phyloP scores from a whole-genome alignment of 2,113 vertebrate genomes.

The Phalacrocorax pelagicus region DNA sequence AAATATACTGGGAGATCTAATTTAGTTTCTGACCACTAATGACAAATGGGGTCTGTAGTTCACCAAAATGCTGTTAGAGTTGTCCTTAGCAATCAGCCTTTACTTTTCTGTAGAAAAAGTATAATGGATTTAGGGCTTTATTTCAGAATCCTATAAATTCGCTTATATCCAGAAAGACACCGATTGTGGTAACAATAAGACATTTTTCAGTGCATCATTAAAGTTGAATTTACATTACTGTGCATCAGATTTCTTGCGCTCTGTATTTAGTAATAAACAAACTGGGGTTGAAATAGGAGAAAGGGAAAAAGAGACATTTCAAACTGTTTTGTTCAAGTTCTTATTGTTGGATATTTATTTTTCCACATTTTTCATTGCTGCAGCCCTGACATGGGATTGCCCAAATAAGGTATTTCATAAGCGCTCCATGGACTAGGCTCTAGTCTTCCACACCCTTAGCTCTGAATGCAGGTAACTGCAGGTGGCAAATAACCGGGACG shows the following conservation, averaged over 20 bases:
- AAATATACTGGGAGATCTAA: constrained; percentile 47
- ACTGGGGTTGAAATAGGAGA: background rate
- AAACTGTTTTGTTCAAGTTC: constrained; percentile 30
- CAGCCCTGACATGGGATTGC: constrained; percentile 14
- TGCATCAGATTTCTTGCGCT: constrained; percentile 47
- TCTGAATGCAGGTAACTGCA: background rate
- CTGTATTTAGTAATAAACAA: constrained; percentile 58
- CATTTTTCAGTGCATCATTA: constrained; percentile 25
- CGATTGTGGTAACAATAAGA: constrained; percentile 21
- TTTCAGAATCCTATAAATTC: constrained; percentile 44
- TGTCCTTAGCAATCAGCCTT: constrained; percentile 58
- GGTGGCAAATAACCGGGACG: background rate
- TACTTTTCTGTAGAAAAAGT: constrained; percentile 13
- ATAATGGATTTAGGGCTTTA: constrained; percentile 37
- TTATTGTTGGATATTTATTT: background rate
- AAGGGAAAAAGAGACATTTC: background rate
- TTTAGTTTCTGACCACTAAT: constrained; percentile 67
- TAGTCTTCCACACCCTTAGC: background rate
- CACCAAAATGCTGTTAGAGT: constrained; percentile 21
- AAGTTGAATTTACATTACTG: constrained; percentile 46
- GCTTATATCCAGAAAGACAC: constrained; percentile 41
- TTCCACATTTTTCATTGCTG: constrained; percentile 1
- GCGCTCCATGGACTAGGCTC: constrained; percentile 29
- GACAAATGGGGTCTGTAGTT: constrained; percentile 46
- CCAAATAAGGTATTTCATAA: constrained; percentile 39